Percentiles rank a stretch among this genome's conserved stretches.
Evolutionary conservation across 2,113 vertebrate genomes (phyloP).

Genomic region (Arothron firmamentum): DNA sequence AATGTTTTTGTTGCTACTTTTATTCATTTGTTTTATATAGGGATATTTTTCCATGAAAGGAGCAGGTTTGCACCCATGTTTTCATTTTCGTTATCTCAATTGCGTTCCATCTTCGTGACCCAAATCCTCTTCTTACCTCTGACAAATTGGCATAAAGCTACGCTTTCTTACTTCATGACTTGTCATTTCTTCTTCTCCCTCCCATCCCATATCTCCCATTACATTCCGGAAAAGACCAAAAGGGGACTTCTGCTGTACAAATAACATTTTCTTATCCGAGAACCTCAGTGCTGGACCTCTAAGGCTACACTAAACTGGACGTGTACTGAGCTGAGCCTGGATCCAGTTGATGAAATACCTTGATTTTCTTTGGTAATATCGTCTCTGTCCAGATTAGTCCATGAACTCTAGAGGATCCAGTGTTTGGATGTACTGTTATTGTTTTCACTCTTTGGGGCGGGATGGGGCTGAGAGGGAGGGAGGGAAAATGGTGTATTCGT

Average conservation of each 20-base stretch:
- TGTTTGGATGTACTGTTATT: conserved; percentile 67
- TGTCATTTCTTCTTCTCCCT: conserved; percentile 25
- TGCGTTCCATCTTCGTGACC: conserved; percentile 24
- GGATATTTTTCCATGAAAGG: conserved; percentile 42
- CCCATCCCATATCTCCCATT: conserved; percentile 43
- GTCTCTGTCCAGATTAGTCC: conserved; percentile 36
- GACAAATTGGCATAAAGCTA: conserved; percentile 46
- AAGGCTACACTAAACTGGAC: conserved; percentile 59
- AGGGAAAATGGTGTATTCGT: conserved; percentile 56
- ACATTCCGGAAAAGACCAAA: conserved; percentile 71
- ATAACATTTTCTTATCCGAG: conserved; percentile 62
- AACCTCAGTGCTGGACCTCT: conserved; percentile 62
- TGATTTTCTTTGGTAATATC: conserved; percentile 27
- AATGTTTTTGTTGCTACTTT: conserved; percentile 60
- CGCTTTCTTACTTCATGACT: conserved; percentile 42
- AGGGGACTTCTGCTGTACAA: conserved; percentile 66
- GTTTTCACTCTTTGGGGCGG: conserved; percentile 57
- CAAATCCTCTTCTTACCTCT: conserved; percentile 43
- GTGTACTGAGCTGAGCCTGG: conserved; percentile 61
- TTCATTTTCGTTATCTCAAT: conserved; percentile 30
- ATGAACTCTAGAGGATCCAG: conserved; percentile 59
- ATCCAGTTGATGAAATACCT: conserved; percentile 46
- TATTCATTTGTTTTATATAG: conserved; percentile 69
- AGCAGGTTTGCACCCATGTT: conserved; percentile 64
- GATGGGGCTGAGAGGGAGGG: conserved; percentile 35